Percentiles rank a stretch among this genome's conserved stretches.
phyloP scores from a whole-genome alignment of 2,797 vertebrate genomes.

The Melanotaenia trifasciata region DNA sequence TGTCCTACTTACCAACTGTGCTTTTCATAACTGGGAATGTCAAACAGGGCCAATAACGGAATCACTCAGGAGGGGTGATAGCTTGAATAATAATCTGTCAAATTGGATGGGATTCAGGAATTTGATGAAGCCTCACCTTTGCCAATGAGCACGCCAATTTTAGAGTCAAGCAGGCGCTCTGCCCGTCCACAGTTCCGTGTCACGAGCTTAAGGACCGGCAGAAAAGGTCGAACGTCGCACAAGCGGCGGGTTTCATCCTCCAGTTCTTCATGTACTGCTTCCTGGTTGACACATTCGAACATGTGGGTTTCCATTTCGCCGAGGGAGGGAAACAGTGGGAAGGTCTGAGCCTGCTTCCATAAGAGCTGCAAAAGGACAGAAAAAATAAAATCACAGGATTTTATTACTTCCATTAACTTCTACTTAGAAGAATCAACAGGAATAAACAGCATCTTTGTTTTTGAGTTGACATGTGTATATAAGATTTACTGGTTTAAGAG shows the following conservation, averaged over 20 bases:
- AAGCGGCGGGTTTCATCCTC: slow-evolving; percentile 96
- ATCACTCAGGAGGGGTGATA: slow-evolving; percentile 16
- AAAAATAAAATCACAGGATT: slow-evolving; percentile 28
- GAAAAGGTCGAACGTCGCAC: slow-evolving; percentile 95
- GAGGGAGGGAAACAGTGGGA: slow-evolving; percentile 93
- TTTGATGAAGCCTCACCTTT: slow-evolving; percentile 86
- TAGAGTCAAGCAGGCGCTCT: slow-evolving; percentile 94
- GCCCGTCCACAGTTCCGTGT: slow-evolving; percentile 93
- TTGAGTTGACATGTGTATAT: neutral
- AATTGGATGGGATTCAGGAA: slow-evolving; percentile 2
- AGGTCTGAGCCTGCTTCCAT: slow-evolving; percentile 96
- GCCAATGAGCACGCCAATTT: slow-evolving; percentile 97
- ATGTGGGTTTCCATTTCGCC: slow-evolving; percentile 97
- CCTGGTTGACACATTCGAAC: slow-evolving; percentile 98
- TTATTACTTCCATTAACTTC: slow-evolving; percentile 1
- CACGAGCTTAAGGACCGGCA: slow-evolving; percentile 94
- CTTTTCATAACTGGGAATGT: slow-evolving; percentile 45
- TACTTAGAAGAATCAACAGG: neutral
- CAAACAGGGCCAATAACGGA: slow-evolving; percentile 14
- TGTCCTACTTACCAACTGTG: slow-evolving; percentile 35
- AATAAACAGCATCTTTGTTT: slow-evolving; percentile 10
- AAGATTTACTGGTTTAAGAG: neutral
- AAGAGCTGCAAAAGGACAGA: slow-evolving; percentile 85
- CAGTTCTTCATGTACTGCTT: slow-evolving; percentile 95
- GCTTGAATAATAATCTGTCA: neutral